Percentiles rank a stretch among this genome's conserved stretches.
These are phyloP conservation scores for Geodia barretti DNA, from an alignment of 37 sponge, comb jelly and placozoan species.

Conservation along the genomic window DNA sequence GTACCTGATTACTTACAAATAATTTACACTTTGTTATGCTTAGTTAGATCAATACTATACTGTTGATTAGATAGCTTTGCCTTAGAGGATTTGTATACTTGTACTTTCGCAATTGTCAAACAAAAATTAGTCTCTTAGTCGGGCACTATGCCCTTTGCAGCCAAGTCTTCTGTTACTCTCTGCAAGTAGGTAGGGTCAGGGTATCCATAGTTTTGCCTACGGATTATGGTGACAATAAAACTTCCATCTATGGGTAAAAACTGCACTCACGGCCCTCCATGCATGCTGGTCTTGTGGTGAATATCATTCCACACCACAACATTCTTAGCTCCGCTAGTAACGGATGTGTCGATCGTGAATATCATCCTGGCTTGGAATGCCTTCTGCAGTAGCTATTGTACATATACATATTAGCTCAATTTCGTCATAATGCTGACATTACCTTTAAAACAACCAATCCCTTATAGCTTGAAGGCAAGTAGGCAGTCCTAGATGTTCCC, in stretches of 20 bases:
- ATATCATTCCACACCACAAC: conserved; percentile 56
- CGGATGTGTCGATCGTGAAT: conserved; percentile 57
- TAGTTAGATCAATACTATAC: neutral
- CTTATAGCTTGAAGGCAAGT: conserved; percentile 62
- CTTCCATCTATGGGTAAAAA: no score
- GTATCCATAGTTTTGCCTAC: conserved; percentile 63
- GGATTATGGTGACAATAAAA: neutral
- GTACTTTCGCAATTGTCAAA: no score
- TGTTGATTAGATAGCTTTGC: no score
- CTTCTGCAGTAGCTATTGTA: conserved; percentile 30
- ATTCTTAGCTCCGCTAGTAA: conserved; percentile 32
- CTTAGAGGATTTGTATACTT: no score
- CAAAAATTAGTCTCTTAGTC: neutral
- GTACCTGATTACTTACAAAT: conserved; percentile 51
- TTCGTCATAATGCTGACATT: neutral
- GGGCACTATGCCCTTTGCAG: conserved; percentile 62
- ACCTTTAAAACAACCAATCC: conserved; percentile 43
- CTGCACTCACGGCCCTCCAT: conserved; percentile 40
- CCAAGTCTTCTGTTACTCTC: conserved; percentile 72
- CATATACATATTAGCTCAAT: neutral
- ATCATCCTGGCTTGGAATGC: conserved; percentile 56
- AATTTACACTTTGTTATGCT: neutral
- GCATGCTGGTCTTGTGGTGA: conserved; percentile 58
- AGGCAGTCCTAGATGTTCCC: conserved; percentile 63
- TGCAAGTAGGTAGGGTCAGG: conserved; percentile 68